Evolutionary conservation across 1,140 invertebrate species (phyloP), one percentile per base, ranked within the genome.

Genomic region (Drosophila miranda): DNA sequence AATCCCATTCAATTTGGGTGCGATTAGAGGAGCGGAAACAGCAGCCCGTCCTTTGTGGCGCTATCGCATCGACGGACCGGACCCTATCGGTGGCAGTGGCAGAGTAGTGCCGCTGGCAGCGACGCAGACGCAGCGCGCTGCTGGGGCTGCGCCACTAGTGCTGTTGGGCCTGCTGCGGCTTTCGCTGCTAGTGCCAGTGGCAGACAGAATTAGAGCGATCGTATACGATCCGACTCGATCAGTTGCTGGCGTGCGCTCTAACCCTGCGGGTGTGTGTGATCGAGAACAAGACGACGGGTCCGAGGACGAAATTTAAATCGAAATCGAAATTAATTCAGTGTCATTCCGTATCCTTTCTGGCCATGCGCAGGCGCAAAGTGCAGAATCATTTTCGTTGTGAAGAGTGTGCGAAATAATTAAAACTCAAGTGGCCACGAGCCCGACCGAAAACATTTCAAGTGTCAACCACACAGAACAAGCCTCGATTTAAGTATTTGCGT

Each of bases 171-270:
- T 41, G 52, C 60, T 41, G 7, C 14, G 46, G 52, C 42, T 66
- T 19, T 19, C 19, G 62, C 57, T 66, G 56, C 23, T 34, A 26
- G n/a, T 61, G 30, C 28, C 51, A 46, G 53, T 84, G 68, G 60
- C 67, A 77, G 34, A 38, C 82, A 78, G 78, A 86, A 82, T 75
- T 86, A 87, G 82, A 86, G 82, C 82, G 82, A 84, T 84, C 76
- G 68, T 48, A 52, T 53, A 44, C 55, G 72, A 34, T 56, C 16
- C 48, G 53, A 60, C 46, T 72, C 72, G 80, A 68, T 86, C 82
- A 86, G 82, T 86, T 86, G 82, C 58, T 87, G 77, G 73, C 78
- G 82, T 66, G 74, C 77, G 81, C 77, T 84, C 81, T 75, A 78
- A 81, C 73, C 82, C 74, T 87, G 58, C 81, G 81, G 81, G 74